Evolutionary conservation across 2,797 vertebrate species (phyloP).

Genomic region (Rhinophrynus dorsalis): DNA sequence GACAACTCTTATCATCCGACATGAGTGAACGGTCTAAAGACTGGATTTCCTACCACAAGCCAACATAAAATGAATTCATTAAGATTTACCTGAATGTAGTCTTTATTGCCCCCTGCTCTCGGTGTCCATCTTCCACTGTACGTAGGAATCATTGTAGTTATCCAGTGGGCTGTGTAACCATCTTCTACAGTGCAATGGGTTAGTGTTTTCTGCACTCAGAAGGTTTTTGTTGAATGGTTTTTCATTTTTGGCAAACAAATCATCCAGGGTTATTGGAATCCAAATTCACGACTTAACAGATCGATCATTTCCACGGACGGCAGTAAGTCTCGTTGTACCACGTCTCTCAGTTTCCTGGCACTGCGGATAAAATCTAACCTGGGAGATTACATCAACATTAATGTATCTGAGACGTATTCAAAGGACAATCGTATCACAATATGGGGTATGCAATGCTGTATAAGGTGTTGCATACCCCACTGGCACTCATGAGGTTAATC

Average conservation of each 20-base stretch:
- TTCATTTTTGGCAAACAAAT: conserved; percentile 36
- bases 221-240: neutral
- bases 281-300: conserved; percentile 68
- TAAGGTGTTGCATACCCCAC: no score
- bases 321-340: conserved; percentile 68
- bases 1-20: no score
- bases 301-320: conserved; percentile 78
- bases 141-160: conserved; percentile 55
- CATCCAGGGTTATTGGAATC: conserved; percentile 43
- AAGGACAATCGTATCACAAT: no score
- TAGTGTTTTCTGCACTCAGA: neutral
- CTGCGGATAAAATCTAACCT: conserved; percentile 72
- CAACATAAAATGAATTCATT: no score
- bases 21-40: no score
- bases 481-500: no score
- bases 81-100: conserved; percentile 64
- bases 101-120: conserved; percentile 17
- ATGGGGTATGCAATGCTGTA: no score
- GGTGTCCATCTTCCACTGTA: conserved; percentile 53
- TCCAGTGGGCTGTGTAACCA: conserved; percentile 30
- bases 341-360: conserved; percentile 64
- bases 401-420: neutral
- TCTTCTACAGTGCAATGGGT: neutral
- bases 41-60: no score
- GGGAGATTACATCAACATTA: neutral